Evolutionary conservation across 2,797 vertebrate genomes (phyloP), one percentile per base, ranked within the genome.

Genomic region (Clarias platycephalus): DNA sequence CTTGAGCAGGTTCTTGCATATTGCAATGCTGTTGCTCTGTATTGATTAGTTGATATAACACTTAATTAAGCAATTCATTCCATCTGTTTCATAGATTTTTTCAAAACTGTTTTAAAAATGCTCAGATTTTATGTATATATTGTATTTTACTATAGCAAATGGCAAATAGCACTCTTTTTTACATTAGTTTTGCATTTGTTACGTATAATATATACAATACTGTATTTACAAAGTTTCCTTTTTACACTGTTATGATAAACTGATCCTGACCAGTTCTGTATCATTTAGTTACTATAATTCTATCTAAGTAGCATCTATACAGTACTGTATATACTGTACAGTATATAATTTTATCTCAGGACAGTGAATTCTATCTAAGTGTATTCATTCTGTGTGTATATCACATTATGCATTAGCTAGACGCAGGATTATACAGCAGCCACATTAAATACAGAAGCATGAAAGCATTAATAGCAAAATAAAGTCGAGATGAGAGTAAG

Each of bases 381-480:
- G 20, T 60, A 3, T 37, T 60, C 60, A 62, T 40, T 62, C 76
- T n/a, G 76, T 40, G 57, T n/a, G 31, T 26, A 5, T 40, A n/a
- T 62, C 18, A 78, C 22, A 44, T 58, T 26, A 75, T 28, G 28
- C 31, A 64, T 63, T 20, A 63, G 24, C 40, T 15, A 13, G 55
- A 57, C 28, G 28, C 9, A 72, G 57, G n/a, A 34, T 64, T 53
- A 63, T 80, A 63, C 3, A 28, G 58, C 22, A n/a, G 22, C 8
- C 49, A 67, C 49, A 67, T 75, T 64, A 81, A 82, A 82, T 77
- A 85, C 57, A 85, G 60, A 84, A 83, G 93, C 93, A 93, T 87
- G 92, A 92, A 91, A 58, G 89, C 91, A 92, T 94, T 94, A 94
- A 93, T 92, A 93, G 88, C 68, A 22, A 75, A 83, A 66, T 78